Base-by-base conservation (phyloP, 1,140 invertebrate genomes). In the Rhynchophorus ferrugineus region DNA sequence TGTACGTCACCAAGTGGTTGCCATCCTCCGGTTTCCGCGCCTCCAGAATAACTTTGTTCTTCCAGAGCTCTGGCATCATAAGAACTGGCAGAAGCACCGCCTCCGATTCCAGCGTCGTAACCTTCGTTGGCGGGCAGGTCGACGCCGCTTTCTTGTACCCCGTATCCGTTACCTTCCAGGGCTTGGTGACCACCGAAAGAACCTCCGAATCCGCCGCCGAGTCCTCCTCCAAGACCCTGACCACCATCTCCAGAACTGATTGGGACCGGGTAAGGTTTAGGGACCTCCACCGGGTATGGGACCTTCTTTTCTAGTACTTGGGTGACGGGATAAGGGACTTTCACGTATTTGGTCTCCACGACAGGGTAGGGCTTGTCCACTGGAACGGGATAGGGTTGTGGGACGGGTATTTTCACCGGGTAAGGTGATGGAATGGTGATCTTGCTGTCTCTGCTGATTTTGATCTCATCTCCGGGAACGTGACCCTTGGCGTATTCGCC, bases 381-480 rank as follows among this genome's bases (percentile, higher is more conserved):
- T 16, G 58, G 59, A n/a, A 68, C 64, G 5, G 67, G 65, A 39
- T 64, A 61, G 11, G 65, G 63, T 37, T 66, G 57, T 16, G 65
- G 62, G 11, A 64, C 47, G 33, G 65, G 59, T 42, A 65, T 51
- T 58, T 62, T 66, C 13, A 66, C 61, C 5, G 61, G 59, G 46
- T 70, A 67, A 0, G 65, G 62, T 54, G 66, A 49, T 33, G 66
- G 66, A 44, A 57, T 60, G 42, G 56, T 59, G 18, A 64, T 44
- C 16, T 51, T 52, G 38, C 57, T 53, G 18, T 58, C 56, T 50
- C 60, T 64, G 39, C 44, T 61, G 2, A 61, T 47, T 45, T 61
- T 51, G n/a, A 65, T 59, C 51, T 59, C 49, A 44, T 61, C 56
- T 22, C 59, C 61, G 19, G 61, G 61, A 21, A 66, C 3, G 39